These are phyloP conservation scores for Dipodomys spectabilis DNA, from an alignment of 2,113 vertebrate genomes.

Conservation along the genomic window DNA sequence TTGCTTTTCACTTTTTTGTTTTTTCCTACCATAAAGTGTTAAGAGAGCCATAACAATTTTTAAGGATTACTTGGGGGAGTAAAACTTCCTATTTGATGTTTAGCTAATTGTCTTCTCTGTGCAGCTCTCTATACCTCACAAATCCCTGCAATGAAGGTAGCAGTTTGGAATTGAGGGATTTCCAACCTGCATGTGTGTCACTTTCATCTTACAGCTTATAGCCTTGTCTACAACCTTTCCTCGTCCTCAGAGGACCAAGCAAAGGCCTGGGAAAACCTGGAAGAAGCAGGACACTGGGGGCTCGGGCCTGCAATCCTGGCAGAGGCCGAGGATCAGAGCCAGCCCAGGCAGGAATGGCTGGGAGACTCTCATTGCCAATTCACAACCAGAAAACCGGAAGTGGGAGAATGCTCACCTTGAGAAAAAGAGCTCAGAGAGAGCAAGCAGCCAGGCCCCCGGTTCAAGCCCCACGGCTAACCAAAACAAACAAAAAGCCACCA, in stretches of 20 bases:
- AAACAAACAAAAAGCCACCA: no score
- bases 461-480: no score
- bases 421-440: no score
- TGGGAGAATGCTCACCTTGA: no score
- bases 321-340: no score
- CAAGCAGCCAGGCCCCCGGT: no score
- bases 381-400: no score
- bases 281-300: no score
- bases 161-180: not conserved
- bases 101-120: not conserved
- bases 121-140: not conserved
- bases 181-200: not conserved
- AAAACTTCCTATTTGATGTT: conserved; percentile 24
- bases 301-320: no score
- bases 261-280: no score
- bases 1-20: not conserved
- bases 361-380: no score
- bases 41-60: not conserved
- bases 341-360: no score
- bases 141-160: not conserved
- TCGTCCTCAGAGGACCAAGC: not conserved
- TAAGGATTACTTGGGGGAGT: not conserved
- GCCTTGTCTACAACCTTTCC: not conserved
- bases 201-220: not conserved
- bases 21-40: not conserved